Conservation (phyloP, 1,140 invertebrate genomes). For the Mylabris phalerata region DNA sequence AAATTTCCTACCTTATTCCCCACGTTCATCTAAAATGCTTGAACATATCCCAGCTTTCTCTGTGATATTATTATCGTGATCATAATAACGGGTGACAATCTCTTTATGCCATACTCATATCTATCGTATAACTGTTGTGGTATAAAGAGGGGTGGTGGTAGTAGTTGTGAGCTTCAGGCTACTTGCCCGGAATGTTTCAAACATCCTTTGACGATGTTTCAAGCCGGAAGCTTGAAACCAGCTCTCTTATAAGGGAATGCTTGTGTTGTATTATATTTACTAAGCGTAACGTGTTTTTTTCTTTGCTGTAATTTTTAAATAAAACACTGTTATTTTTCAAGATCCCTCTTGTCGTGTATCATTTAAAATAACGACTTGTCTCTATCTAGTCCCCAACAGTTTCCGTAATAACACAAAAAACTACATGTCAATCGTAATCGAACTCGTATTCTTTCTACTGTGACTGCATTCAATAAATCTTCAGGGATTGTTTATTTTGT, state of each 20-base stretch:
- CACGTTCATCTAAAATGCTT: too few species aligned
- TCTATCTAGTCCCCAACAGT: too few species aligned
- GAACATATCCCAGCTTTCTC: not conserved
- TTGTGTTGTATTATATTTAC: not conserved
- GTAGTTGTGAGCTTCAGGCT: not conserved
- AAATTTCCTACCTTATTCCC: not conserved
- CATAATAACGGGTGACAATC: constrained; percentile 5
- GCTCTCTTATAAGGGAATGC: constrained; percentile 4
- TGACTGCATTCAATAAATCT: too few species aligned
- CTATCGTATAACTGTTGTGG: constrained; percentile 1
- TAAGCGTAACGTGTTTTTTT: too few species aligned
- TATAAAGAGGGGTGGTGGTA: constrained; percentile 7
- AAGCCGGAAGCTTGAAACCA: constrained; percentile 7
- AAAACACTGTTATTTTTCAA: too few species aligned
- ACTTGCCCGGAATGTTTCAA: constrained; percentile 8
- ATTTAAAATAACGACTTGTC: too few species aligned
- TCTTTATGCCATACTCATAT: constrained; percentile 5
- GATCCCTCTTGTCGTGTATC: too few species aligned
- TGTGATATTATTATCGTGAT: not conserved
- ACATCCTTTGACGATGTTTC: constrained; percentile 12
- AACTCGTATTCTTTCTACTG: too few species aligned
- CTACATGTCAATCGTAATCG: too few species aligned
- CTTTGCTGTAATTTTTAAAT: too few species aligned
- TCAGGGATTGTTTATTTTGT: too few species aligned
- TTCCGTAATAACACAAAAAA: too few species aligned